Evolutionary conservation across 1,140 invertebrate genomes (phyloP).

Genomic region (Drosophila triauraria): DNA sequence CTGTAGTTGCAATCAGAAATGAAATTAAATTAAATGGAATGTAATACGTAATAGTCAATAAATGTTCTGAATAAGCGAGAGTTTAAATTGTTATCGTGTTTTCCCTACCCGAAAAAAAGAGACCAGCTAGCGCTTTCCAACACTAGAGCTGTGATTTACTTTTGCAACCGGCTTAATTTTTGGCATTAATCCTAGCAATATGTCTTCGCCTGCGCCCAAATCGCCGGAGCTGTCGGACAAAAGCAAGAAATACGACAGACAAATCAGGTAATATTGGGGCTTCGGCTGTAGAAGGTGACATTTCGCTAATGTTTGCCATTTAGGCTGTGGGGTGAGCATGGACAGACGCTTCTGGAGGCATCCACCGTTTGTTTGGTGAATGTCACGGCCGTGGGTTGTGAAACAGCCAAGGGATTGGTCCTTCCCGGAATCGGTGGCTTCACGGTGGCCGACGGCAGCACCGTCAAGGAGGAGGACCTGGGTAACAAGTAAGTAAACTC

Average conservation of each 20-base stretch:
- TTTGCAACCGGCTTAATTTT: constrained; percentile 58
- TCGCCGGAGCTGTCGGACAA: constrained; percentile 85
- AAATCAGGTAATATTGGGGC: constrained; percentile 69
- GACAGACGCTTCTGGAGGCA: constrained; percentile 94
- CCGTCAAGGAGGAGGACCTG: constrained; percentile 94
- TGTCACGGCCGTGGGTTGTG: constrained; percentile 96
- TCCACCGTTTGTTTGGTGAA: constrained; percentile 97
- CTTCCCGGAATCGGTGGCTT: constrained; percentile 98
- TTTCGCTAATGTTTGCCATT: not conserved
- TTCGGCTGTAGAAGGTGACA: not conserved
- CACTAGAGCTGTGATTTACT: constrained; percentile 42
- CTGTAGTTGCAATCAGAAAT: constrained; percentile 48
- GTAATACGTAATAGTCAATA: constrained; percentile 70
- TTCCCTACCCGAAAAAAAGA: not conserved
- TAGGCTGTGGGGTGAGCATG: constrained; percentile 98
- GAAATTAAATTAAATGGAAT: constrained; percentile 58
- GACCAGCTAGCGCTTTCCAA: constrained; percentile 21
- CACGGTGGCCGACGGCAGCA: constrained; percentile 96
- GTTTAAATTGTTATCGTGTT: constrained; percentile 19
- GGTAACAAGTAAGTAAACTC: constrained; percentile 92
- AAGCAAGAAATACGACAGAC: constrained; percentile 86
- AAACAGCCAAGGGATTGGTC: constrained; percentile 97
- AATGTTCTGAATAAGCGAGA: constrained; percentile 58
- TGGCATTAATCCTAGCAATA: constrained; percentile 36
- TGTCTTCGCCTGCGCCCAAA: constrained; percentile 83